These are phyloP conservation scores for Athripsodes cinereus DNA, from an alignment of 2,888 invertebrate species.

Conservation along the genomic window DNA sequence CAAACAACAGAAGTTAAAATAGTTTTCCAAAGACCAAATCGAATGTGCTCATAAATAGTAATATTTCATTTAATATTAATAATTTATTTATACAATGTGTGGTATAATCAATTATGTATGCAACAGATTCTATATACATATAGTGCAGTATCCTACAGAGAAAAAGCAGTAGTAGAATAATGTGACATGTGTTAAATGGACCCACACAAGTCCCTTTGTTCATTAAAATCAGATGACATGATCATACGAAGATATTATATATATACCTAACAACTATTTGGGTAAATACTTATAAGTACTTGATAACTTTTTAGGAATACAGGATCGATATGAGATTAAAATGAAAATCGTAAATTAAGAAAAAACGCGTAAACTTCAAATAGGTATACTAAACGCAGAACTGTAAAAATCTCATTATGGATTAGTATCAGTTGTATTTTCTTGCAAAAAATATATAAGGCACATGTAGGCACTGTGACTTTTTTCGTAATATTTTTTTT, in stretches of 20 bases:
- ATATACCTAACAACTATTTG: not conserved
- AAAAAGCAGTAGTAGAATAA: constrained; percentile 1
- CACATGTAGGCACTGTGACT: no score
- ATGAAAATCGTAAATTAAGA: no score
- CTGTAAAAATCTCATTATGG: no score
- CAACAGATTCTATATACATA: not conserved
- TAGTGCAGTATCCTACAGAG: not conserved
- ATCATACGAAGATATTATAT: not conserved
- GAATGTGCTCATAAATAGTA: not conserved
- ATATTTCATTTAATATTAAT: not conserved
- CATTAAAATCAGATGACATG: constrained; percentile 12
- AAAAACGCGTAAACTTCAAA: no score
- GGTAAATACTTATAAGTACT: not conserved
- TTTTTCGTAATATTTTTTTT: no score
- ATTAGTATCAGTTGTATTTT: no score
- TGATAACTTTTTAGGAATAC: no score
- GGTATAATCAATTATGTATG: constrained; percentile 5
- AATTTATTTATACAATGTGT: not conserved
- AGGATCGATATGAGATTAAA: no score
- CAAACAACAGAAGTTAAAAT: no score
- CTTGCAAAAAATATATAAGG: no score
- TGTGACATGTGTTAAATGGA: constrained; percentile 21
- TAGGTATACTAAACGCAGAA: no score
- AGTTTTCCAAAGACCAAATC: no score
- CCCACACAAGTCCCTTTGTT: constrained; percentile 7